Evolutionary conservation across 1,140 invertebrate genomes (phyloP).

Genomic region (Dryas iulia): DNA sequence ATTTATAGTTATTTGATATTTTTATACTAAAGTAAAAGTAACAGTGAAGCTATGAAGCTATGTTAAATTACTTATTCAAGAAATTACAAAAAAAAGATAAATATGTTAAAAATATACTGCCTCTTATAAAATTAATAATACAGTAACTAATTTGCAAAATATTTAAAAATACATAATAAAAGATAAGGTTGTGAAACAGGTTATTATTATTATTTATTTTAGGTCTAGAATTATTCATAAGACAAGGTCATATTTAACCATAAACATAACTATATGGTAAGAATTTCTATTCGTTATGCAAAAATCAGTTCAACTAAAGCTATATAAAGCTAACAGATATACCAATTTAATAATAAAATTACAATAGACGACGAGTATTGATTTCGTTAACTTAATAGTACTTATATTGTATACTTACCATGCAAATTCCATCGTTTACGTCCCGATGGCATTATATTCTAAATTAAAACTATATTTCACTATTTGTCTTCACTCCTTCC

Average conservation of each 20-base stretch:
- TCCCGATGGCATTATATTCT: conserved; percentile 65
- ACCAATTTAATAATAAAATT: not conserved
- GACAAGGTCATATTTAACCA: not conserved
- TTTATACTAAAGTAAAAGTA: no score
- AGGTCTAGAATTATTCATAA: not conserved
- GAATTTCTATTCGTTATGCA: not conserved
- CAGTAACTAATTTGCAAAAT: not conserved
- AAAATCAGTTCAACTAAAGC: not conserved
- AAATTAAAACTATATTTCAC: not conserved
- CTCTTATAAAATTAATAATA: no score
- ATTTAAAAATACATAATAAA: not conserved
- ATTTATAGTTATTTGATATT: no score
- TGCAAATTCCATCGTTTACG: conserved; percentile 82
- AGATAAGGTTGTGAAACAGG: not conserved
- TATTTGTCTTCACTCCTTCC: not conserved
- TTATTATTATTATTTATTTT: not conserved
- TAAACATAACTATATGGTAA: not conserved
- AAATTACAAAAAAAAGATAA: not conserved
- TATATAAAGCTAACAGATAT: not conserved
- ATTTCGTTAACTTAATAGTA: conserved; percentile 6
- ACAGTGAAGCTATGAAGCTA: no score
- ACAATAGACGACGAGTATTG: not conserved
- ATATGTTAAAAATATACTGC: no score
- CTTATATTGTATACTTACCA: conserved; percentile 70
- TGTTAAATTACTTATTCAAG: not conserved